Base-by-base conservation (phyloP, 2,888 invertebrate genomes). In the Psococerastis gibbosa region DNA sequence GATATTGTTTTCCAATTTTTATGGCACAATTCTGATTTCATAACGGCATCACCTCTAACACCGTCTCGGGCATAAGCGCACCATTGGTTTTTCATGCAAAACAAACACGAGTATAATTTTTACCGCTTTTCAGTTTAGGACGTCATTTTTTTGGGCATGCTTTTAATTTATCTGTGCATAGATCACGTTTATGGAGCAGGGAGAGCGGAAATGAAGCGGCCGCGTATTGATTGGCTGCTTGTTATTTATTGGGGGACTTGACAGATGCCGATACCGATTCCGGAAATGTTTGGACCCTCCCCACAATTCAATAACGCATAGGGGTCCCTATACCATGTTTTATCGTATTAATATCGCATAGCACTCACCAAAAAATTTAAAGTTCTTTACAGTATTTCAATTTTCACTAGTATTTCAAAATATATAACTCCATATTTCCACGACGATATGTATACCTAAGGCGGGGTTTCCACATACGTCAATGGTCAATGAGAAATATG, bases 1-100 rank as follows among this genome's bases (percentile, higher is more conserved):
- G 38, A 20, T 38, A 38, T 38, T 38, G 38, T 38, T 38, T 38
- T 38, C 38, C 38, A 38, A 38, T 38, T 38, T 38, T 38, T 38
- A 38, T 38, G 38, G 38, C 38, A 38, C 38, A 38, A 38, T 38
- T 38, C 20, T 38, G 38, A 38, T 38, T 38, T 38, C 38, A 38
- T 38, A 38, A 38, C 38, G 17, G 38, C 38, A 6, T 38, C 22
- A 17, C 22, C 3, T 5, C 15, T n/a, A 20, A 38, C 15, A 20
- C 17, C 15, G n/a, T 38, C 17, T 20, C 38, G 22, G n/a, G n/a
- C 38, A 18, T 38, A 38, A 20, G 38, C 20, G 20, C 15, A 38
- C 15, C 22, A 38, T 38, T 13, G 22, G 22, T n/a, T 38, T n/a
- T 5, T 17, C 5, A 17, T 33, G 6, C 20, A 15, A 20, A 20